Evolutionary conservation across 2,888 invertebrate genomes (phyloP), one percentile per base, ranked within the genome.

Genomic region (Gasteruption jaculator): DNA sequence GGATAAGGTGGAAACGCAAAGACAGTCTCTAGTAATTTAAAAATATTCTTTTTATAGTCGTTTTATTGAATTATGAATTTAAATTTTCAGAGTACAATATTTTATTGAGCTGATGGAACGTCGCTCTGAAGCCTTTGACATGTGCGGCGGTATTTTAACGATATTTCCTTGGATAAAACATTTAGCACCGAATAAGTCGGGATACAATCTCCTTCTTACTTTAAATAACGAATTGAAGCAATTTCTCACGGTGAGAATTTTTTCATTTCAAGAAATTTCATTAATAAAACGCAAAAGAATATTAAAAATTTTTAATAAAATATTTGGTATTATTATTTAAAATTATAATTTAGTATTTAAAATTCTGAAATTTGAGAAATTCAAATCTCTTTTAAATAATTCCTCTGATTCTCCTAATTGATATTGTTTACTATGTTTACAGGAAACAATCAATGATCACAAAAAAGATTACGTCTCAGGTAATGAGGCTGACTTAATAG

Each of bases 101-200:
- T 67, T 70, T 40, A 41, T 56, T 8, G 39, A 56, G 7, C 26
- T 69, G 33, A 52, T 70, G 61, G 58, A 59, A 10, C 60, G 62
- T 21, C 62, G 70, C 16, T 36, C 62, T 5, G 46, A 43, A 24
- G 53, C 50, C 1, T 63, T 63, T 51, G 79, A 81, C 57, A 73
- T 80, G 59, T 65, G 73, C 16, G 81, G 81, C 2, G 81, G 82
- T 0, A 37, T 76, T n/a, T 60, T 84, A 14, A 71, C 74, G 5
- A 74, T 77, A 53, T 73, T 78, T 46, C 83, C 84, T 1, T 83
- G 81, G 81, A 50, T 83, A 32, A 71, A 83, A 37, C 74, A 75
- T 58, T 49, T 85, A 14, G 77, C 77, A 1, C 83, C 84, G 0
- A 73, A 79, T 48, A 70, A 63, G 46, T 76, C 77, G 1, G 83